Conservation (phyloP, 2,888 invertebrate genomes). For the Nezara viridula region DNA sequence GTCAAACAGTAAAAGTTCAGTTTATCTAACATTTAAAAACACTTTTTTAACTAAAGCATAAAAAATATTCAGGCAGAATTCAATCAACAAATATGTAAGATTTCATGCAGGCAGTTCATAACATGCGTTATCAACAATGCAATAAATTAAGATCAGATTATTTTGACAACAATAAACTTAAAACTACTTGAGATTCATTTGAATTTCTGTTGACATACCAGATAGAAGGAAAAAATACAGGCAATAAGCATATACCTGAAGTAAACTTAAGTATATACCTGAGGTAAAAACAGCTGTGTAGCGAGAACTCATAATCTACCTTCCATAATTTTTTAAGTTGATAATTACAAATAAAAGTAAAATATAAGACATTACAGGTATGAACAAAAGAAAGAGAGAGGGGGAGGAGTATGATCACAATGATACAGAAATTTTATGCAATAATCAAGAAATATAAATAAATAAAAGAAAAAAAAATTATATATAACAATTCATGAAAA, state of each 20-base stretch:
- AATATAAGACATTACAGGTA: not conserved
- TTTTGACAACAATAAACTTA: not conserved
- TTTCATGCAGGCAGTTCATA: not conserved
- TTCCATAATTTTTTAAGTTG: not conserved
- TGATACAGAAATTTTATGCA: too few relatives aligned
- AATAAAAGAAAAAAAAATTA: not conserved
- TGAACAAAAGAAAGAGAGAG: too few relatives aligned
- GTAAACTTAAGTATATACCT: not conserved
- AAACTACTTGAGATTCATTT: not conserved
- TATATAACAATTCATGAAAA: too few relatives aligned
- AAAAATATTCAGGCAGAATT: not conserved
- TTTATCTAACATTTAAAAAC: not conserved
- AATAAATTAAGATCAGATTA: not conserved
- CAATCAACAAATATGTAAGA: not conserved
- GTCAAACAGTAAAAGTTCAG: not conserved
- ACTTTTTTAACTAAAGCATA: not conserved
- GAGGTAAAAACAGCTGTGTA: not conserved
- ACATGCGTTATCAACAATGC: not conserved
- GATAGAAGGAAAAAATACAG: not conserved
- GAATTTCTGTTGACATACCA: not conserved
- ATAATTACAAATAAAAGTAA: not conserved
- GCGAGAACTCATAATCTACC: not conserved
- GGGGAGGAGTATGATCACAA: too few relatives aligned
- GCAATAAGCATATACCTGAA: not conserved
- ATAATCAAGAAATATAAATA: not conserved